These are phyloP conservation scores for Lycorma delicatula DNA, from an alignment of 1,140 invertebrate genomes.

Conservation along the genomic window DNA sequence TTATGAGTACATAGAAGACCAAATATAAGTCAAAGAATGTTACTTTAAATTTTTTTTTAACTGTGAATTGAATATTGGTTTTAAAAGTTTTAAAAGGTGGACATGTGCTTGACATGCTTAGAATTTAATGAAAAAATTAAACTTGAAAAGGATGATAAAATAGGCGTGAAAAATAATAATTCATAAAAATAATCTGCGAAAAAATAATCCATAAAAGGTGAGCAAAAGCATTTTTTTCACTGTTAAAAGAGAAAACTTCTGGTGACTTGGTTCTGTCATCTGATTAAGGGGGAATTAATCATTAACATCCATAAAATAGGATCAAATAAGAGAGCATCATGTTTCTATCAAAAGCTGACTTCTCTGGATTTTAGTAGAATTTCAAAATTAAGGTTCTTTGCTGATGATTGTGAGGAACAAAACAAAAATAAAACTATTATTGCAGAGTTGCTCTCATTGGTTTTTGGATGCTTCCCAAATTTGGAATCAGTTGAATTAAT, in stretches of 20 bases:
- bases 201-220: neutral
- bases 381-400: slow-evolving; percentile 20
- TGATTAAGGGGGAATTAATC: slow-evolving; percentile 30
- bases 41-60: too few species aligned
- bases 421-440: slow-evolving; percentile 29
- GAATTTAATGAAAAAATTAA: too few species aligned
- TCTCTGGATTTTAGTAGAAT: slow-evolving; percentile 19
- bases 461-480: neutral
- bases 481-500: neutral
- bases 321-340: neutral
- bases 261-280: slow-evolving; percentile 25
- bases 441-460: slow-evolving; percentile 20
- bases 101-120: too few species aligned
- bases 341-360: slow-evolving; percentile 8
- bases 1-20: too few species aligned
- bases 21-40: too few species aligned
- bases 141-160: too few species aligned
- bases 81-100: too few species aligned
- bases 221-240: slow-evolving; percentile 25
- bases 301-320: neutral
- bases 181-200: too few species aligned
- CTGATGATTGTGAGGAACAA: slow-evolving; percentile 25
- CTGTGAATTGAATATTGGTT: too few species aligned
- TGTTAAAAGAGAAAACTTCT: slow-evolving; percentile 17
- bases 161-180: too few species aligned